These are phyloP conservation scores for Rhadinocentrus ornatus DNA, from an alignment of 2,797 vertebrate genomes.

Conservation along the genomic window DNA sequence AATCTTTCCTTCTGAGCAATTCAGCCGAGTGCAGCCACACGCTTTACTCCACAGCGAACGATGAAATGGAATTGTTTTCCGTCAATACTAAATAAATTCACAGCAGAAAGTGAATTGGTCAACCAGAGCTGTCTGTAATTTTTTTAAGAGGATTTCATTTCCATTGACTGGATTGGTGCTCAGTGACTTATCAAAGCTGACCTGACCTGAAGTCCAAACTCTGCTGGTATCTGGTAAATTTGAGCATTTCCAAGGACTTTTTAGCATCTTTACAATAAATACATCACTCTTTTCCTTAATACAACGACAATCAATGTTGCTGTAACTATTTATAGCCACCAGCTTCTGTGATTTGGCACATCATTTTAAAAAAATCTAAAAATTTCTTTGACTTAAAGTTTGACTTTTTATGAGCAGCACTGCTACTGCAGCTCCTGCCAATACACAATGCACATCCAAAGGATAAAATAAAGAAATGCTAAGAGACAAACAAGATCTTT, in stretches of 20 bases:
- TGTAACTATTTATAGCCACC: background rate
- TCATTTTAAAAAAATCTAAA: background rate
- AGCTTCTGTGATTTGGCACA: background rate
- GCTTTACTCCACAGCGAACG: conserved; percentile 33
- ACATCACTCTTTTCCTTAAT: background rate
- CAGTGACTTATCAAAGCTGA: conserved; percentile 23
- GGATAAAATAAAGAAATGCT: background rate
- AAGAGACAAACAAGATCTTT: background rate
- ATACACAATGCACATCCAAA: background rate
- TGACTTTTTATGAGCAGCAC: too few relatives aligned
- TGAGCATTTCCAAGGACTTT: background rate
- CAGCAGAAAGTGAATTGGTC: conserved; percentile 38
- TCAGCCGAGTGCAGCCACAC: conserved; percentile 19
- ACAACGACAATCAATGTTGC: background rate
- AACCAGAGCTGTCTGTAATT: conserved; percentile 26
- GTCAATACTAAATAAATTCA: conserved; percentile 64
- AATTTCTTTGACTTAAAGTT: background rate
- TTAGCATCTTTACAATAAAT: background rate
- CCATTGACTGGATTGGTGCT: conserved; percentile 31
- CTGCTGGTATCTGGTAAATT: background rate
- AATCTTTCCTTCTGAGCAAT: conserved; percentile 28
- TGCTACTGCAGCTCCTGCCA: too few relatives aligned
- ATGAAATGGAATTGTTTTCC: conserved; percentile 33
- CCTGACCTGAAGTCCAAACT: conserved; percentile 3
- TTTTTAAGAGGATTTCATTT: conserved; percentile 51